A percentile compares a stretch with the other conserved stretches of the same genome.
Evolutionary conservation across 2,113 vertebrate genomes (phyloP).

Genomic region (Myotis davidii): DNA sequence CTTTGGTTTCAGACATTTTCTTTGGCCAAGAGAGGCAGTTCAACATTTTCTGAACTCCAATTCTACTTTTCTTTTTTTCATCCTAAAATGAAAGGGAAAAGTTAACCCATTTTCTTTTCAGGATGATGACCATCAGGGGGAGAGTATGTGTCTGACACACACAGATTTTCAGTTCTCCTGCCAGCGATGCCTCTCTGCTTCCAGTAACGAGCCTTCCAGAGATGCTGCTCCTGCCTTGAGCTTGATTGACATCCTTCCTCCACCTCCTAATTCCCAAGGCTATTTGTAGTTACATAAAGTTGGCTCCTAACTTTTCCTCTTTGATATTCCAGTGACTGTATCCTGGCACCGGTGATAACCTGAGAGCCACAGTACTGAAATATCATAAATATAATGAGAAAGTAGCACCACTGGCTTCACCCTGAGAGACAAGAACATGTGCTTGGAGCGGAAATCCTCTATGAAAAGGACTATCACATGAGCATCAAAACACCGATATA

Average conservation of each 20-base stretch:
- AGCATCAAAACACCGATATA: neutral
- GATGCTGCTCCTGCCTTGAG: neutral
- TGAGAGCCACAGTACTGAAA: neutral
- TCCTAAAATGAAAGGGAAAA: neutral
- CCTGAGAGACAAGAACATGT: neutral
- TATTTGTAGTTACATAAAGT: neutral
- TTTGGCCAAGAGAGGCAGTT: neutral
- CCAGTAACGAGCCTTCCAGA: slow-evolving; percentile 6
- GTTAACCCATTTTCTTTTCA: neutral
- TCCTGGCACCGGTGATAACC: neutral
- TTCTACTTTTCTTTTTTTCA: neutral
- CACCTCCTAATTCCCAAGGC: neutral
- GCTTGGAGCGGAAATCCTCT: neutral
- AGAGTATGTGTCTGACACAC: neutral
- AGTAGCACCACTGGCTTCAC: neutral
- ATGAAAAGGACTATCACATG: neutral
- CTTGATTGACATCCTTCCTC: neutral
- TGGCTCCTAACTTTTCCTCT: neutral
- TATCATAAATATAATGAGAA: neutral
- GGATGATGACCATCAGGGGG: neutral
- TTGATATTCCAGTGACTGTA: slow-evolving; percentile 18
- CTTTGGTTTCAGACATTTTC: neutral
- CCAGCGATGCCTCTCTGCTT: neutral
- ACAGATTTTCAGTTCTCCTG: neutral
- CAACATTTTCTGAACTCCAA: neutral